Evolutionary conservation across 2,888 invertebrate genomes (phyloP), one percentile per base, ranked within the genome.

Genomic region (Machimus atricapillus): DNA sequence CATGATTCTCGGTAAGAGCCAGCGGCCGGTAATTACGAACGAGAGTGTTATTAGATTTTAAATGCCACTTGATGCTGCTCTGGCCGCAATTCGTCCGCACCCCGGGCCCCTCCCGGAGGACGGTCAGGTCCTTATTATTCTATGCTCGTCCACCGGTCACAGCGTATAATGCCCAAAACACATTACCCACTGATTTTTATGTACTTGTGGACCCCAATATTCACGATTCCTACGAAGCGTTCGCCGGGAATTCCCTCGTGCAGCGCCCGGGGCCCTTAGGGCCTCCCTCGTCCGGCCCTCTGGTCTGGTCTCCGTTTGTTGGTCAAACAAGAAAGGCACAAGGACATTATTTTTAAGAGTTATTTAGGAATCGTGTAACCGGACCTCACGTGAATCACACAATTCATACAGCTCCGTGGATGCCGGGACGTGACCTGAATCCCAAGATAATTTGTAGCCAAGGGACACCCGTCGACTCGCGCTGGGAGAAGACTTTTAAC

Each of bases 131-230:
- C 83, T 88, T 87, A 87, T 66, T 88, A 88, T 88, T 87, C 88
- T 76, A 43, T 16, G 16, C 56, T 27, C 88, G 88, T 88, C 78
- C 52, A 76, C 58, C 81, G 79, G 43, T 82, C 85, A 86, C 86
- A 79, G 81, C 86, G 86, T 87, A 88, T 88, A 88, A 88, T 88
- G 87, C 87, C 87, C 87, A 88, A 88, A 88, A 88, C 88, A 88
- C 88, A 88, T 88, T 88, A 88, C 87, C 87, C 86, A 56, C 88
- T 87, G 88, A 88, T 88, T 88, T 88, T 88, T 88, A 88, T 88
- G 87, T 81, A 88, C 88, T 88, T 86, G 34, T 56, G 77, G 77
- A 56, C 77, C 77, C 76, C 76, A 86, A 56, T 56, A 76, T 77
- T 56, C 56, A 77, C 76, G 37, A 77, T 86, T 56, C 74, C 73